Evolutionary conservation across 2,888 invertebrate species (phyloP), one percentile per base, ranked within the genome.

Genomic region (Serripes groenlandicus): DNA sequence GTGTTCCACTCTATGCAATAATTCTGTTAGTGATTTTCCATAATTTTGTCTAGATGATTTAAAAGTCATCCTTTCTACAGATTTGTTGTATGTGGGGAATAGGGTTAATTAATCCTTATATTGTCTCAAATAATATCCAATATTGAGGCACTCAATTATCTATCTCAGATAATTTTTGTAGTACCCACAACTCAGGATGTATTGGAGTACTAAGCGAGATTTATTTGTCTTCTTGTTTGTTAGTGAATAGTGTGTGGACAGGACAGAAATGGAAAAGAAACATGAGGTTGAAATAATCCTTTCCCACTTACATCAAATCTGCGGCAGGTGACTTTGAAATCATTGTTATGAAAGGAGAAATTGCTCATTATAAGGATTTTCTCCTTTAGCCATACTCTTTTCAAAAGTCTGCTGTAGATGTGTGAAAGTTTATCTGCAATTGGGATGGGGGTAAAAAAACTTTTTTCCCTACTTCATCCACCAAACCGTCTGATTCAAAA

Each of bases 281-380:
- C n/a, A n/a, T n/a, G n/a, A n/a, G n/a, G n/a, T n/a, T n/a, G n/a
- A n/a, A 42, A 42, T 42, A 42, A 11, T 42, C 42, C 42, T 42
- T 42, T 42, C 42, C 42, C 18, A 18, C 9, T 42, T 18, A 11
- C 42, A 42, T 11, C 42, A 42, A 42, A 42, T 42, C 18, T 11
- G 11, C 42, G 18, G 11, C 9, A 9, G 18, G 42, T 42, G 42
- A 42, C 42, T 42, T 23, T 5, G 18, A n/a, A n/a, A 23, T 28
- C 26, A 60, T 28, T 60, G 60, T 60, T 26, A 30, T 15, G 4
- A 60, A 60, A 23, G 60, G 26, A 60, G 60, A 60, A 60, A 60
- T 28, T 60, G 60, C 60, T 28, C 26, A 28, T 28, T 9, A 60
- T 30, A 7, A 60, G 60, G 28, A 60, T 15, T 60, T 60, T 60